Evolutionary conservation across 2,113 vertebrate species (phyloP), one percentile per base, ranked within the genome.

Genomic region (Vidua chalybeata): DNA sequence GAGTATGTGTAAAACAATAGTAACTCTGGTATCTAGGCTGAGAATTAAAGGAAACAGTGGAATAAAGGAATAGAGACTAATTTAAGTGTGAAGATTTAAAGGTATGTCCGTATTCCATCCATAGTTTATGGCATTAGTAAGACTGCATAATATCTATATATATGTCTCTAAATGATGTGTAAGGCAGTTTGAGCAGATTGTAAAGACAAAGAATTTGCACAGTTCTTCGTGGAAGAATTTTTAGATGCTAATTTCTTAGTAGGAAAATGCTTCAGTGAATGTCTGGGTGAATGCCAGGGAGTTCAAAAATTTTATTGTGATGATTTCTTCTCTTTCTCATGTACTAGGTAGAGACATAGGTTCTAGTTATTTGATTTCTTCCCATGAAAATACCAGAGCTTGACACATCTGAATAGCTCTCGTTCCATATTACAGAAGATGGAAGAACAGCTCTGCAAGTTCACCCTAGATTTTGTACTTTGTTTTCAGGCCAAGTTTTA

Each of bases 71-170:
- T 10, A 83, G 15, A 58, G 31, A 24, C 20, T 68, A 63, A 68
- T 51, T 79, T 46, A 46, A 85, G 7, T 43, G 18, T 6, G 30
- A 68, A 73, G 27, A 4, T 46, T 20, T 30, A 15, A 63, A 64
- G 12, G 11, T 13, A 39, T 10, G 52, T 66, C 18, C 2, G 4
- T 75, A 68, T 4, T 35, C 43, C 2, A 0, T 39, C 5, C 14
- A 31, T 13, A 52, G 19, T 1, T 78, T 58, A 85, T 17, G 10
- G 11, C 3, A 48, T 83, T 23, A 15, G 15, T 59, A 48, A 86
- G 18, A 30, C 12, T 66, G 43, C 28, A 49, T 28, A 55, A 26
- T 68, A 63, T 21, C 48, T 61, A 19, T 55, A 4, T 26, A 13
- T 39, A 28, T 20, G 23, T 35, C 19, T 80, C 27, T 39, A 52